These are phyloP conservation scores for Melinaea marsaeus DNA, from an alignment of 2,888 invertebrate genomes.

Conservation along the genomic window DNA sequence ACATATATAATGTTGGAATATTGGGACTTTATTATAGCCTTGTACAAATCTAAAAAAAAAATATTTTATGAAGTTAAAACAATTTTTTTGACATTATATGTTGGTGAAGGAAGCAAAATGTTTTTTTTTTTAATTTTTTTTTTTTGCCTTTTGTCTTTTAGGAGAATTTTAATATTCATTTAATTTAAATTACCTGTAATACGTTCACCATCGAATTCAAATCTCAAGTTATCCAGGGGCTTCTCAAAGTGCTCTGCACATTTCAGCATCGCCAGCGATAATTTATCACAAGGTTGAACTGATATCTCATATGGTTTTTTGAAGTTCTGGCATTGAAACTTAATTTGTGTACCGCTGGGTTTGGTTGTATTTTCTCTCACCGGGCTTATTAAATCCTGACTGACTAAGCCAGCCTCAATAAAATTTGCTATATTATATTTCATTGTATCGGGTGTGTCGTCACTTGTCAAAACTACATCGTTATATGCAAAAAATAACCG, in stretches of 20 bases:
- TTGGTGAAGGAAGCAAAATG: too few relatives aligned
- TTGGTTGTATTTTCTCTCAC: slow-evolving; percentile 25
- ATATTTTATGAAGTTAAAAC: too few relatives aligned
- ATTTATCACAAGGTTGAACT: slow-evolving; percentile 49
- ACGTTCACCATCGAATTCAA: slow-evolving; percentile 76
- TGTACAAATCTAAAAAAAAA: too few relatives aligned
- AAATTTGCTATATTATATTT: slow-evolving; percentile 63
- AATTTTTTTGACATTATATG: too few relatives aligned
- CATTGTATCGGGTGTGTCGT: slow-evolving; percentile 65
- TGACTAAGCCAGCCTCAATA: slow-evolving; percentile 66
- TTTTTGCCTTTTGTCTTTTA: not conserved
- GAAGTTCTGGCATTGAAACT: slow-evolving; percentile 65
- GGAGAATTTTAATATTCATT: not conserved
- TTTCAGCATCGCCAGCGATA: slow-evolving; percentile 61
- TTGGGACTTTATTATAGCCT: too few relatives aligned
- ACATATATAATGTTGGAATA: too few relatives aligned
- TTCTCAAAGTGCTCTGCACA: slow-evolving; percentile 66
- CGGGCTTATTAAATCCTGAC: slow-evolving; percentile 45
- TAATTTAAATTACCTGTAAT: slow-evolving; percentile 46
- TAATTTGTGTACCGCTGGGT: slow-evolving; percentile 51
- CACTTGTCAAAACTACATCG: slow-evolving; percentile 53
- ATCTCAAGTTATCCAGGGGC: slow-evolving; percentile 59
- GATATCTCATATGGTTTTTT: slow-evolving; percentile 57
- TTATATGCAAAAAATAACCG: slow-evolving; percentile 63
- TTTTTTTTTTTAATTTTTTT: not conserved